Base-by-base conservation (phyloP, 2,113 vertebrate genomes). In the Herpetotheres cachinnans region DNA sequence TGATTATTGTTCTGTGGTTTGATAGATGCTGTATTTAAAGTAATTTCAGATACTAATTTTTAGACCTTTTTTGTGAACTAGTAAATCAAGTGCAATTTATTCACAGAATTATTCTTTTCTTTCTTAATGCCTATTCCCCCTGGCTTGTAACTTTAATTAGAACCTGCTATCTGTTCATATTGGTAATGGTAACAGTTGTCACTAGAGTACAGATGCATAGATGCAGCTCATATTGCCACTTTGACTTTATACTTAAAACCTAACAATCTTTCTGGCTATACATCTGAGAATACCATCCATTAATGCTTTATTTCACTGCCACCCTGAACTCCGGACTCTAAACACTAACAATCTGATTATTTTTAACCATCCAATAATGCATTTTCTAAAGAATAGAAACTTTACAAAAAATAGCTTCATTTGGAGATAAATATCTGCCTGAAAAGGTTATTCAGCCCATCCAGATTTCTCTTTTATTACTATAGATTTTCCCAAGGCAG, bases 111-210 rank as follows among this genome's bases (percentile, higher is more conserved):
- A 97, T 95, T 97, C 87, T 98, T 97, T 97, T 94, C 97, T 97
- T 96, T 95, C 82, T 97, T 98, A 98, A 97, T 96, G 96, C 92
- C 62, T 97, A 97, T 95, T 98, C 98, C 95, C 94, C 97, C 97
- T 97, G 97, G 97, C 96, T 97, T 97, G 94, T 97, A 96, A 98
- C 98, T 98, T 98, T 98, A 98, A 98, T 98, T 98, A 98, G 97
- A 94, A 94, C 96, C 97, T 97, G 98, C 95, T 97, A 89, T 97
- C 92, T 94, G 80, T 95, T 98, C 97, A 91, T 88, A 93, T 62
- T 70, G 82, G 96, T 97, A 97, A 97, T 84, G 61, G 96, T 82
- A 96, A 90, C 94, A 93, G 92, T 97, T 98, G 97, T 98, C 97
- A 96, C 86, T 86, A 78, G 91, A 50, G 83, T 96, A 86, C 82